Evolutionary conservation across 1,140 invertebrate genomes (phyloP).

Genomic region (Penaeus chinensis): DNA sequence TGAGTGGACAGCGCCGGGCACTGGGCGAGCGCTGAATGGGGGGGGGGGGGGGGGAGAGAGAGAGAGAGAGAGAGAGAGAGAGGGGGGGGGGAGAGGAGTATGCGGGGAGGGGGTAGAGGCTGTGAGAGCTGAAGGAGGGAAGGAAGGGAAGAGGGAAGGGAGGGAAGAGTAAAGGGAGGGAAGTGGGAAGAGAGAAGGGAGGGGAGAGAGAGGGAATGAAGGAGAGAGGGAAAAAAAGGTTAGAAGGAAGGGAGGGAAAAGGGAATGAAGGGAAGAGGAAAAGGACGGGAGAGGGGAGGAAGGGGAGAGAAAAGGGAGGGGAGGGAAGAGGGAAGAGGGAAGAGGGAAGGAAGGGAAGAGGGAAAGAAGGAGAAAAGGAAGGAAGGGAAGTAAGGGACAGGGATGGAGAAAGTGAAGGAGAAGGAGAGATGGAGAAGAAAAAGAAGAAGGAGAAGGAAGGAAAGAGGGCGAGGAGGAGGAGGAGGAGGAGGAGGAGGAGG

Average conservation of each 20-base stretch:
- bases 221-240: background rate
- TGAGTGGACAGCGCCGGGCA: conserved; percentile 35
- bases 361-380: no score
- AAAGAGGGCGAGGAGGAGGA: no score
- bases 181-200: no score
- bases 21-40: background rate
- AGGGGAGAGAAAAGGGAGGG: background rate
- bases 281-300: background rate
- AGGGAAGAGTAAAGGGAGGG: background rate
- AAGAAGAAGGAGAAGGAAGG: no score
- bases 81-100: background rate
- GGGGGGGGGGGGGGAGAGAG: conserved; percentile 19
- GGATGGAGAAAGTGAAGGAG: no score
- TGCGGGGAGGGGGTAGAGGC: no score
- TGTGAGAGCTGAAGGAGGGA: no score
- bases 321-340: background rate
- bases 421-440: no score
- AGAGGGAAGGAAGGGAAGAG: no score
- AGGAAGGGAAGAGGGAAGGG: background rate
- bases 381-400: no score
- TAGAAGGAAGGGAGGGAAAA: no score
- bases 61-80: background rate
- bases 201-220: conserved; percentile 1
- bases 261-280: background rate
- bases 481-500: no score